A percentile compares a stretch with the other conserved stretches of the same genome.
These are phyloP conservation scores for Himantopus leucocephalus DNA, from an alignment of 2,113 vertebrate species.

Conservation along the genomic window DNA sequence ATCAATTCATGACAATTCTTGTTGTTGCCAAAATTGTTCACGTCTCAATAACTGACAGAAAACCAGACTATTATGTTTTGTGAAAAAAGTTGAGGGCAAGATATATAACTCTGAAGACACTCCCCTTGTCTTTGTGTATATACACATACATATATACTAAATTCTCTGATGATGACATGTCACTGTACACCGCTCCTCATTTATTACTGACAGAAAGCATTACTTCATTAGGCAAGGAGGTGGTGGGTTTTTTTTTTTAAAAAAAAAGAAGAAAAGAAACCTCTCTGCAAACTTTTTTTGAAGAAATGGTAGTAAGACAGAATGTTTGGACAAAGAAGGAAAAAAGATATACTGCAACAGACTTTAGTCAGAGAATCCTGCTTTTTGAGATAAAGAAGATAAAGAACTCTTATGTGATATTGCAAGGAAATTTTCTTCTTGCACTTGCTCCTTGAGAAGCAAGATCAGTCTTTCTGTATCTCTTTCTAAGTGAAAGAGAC, in stretches of 20 bases:
- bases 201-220: background rate
- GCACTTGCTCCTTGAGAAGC: background rate
- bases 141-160: background rate
- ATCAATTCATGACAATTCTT: background rate
- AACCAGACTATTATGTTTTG: background rate
- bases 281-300: background rate
- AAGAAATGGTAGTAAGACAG: background rate
- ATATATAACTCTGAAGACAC: background rate
- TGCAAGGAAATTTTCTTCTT: background rate
- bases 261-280: fast-evolving
- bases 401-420: background rate
- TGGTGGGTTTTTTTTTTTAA: background rate
- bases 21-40: background rate
- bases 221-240: background rate
- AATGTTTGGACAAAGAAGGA: background rate
- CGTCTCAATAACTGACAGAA: background rate
- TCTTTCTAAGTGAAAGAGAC: background rate
- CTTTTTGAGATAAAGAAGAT: background rate
- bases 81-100: background rate
- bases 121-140: background rate
- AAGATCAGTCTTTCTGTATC: background rate
- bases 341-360: background rate
- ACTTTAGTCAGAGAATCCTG: background rate
- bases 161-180: background rate
- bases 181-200: background rate